Conservation (phyloP, 1,140 invertebrate species). For the Drosophila lacertosa region DNA sequence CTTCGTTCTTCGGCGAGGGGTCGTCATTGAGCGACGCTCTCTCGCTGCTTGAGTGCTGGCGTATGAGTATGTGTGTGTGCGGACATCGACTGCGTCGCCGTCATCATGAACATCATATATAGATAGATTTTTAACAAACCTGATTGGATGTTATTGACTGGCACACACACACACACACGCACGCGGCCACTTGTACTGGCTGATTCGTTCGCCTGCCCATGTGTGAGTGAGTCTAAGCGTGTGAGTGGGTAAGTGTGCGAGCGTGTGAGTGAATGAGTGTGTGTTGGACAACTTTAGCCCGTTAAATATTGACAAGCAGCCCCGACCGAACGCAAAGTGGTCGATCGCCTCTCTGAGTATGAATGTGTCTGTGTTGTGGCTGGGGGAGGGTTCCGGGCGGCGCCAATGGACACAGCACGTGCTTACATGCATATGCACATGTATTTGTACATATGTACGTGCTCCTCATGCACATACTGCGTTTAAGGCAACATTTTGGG, state of each 20-base stretch:
- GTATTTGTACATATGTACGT: neutral
- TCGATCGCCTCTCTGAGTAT: slow-evolving; percentile 20
- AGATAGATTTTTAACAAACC: slow-evolving; percentile 84
- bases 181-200: slow-evolving; percentile 56
- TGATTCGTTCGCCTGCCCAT: slow-evolving; percentile 71
- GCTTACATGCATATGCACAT: slow-evolving; percentile 45
- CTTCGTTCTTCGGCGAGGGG: slow-evolving; percentile 38
- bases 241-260: neutral
- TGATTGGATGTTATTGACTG: slow-evolving; percentile 84
- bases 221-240: neutral
- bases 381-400: slow-evolving; percentile 20
- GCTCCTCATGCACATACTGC: neutral
- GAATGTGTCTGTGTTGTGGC: neutral
- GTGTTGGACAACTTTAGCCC: slow-evolving; percentile 28
- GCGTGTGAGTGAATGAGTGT: slow-evolving; percentile 3
- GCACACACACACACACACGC: slow-evolving; percentile 69
- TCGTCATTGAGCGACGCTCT: slow-evolving; percentile 36
- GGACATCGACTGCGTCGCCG: slow-evolving; percentile 80
- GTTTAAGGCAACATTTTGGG: neutral
- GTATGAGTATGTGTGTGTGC: slow-evolving; percentile 56
- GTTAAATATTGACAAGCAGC: slow-evolving; percentile 46
- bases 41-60: slow-evolving; percentile 9
- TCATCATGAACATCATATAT: slow-evolving; percentile 83
- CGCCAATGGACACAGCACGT: slow-evolving; percentile 42
- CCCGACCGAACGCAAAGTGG: slow-evolving; percentile 34